Base-by-base conservation (phyloP, 37 sponge, comb jelly and placozoan genomes). In the Ephydatia muelleri region DNA sequence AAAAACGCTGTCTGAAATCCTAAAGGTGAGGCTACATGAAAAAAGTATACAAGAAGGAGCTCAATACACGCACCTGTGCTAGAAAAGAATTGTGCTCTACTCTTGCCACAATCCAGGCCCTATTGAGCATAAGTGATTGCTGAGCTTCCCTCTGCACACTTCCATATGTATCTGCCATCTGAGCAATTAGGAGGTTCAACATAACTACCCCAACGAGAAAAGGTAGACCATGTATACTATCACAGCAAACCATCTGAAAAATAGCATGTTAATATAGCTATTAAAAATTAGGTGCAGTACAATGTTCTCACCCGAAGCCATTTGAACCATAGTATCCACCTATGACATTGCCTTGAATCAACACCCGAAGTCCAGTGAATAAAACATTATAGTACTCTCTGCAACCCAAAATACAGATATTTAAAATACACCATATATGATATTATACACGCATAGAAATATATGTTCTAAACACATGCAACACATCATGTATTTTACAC, bases 131-230 rank as follows among this genome's bases (percentile, higher is more conserved):
- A 28, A 93, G 83, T 28, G 92, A 87, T 29, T 89, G 33, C 80
- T 93, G 93, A n/a, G 93, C 93, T 57, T 93, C 93, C 21, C 74
- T 79, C 81, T 89, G 90, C 33, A 93, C 93, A 72, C 80, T 93
- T 25, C 74, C 66, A 75, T 86, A 93, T 25, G 93, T 93, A 84
- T 93, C 93, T 26, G 78, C 49, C 89, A 93, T 84, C 68, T 92
- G 87, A 2, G 94, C 94, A 75, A 93, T 93, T 71, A 93, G 75
- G 76, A 93, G 36, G 84, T 93, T 93, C 22, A 93, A 82, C 49
- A 93, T 68, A n/a, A 93, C 82, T 23, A 90, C 90, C 28, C 86
- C 82, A 3, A 93, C 90, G 49, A 88, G 38, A 49, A 90, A 23
- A 93, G 86, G 82, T 84, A 93, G 33, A 79, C 32, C 27, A 83